Evolutionary conservation across 2,888 invertebrate genomes (phyloP).

Genomic region (Rhabditoides inermis): DNA sequence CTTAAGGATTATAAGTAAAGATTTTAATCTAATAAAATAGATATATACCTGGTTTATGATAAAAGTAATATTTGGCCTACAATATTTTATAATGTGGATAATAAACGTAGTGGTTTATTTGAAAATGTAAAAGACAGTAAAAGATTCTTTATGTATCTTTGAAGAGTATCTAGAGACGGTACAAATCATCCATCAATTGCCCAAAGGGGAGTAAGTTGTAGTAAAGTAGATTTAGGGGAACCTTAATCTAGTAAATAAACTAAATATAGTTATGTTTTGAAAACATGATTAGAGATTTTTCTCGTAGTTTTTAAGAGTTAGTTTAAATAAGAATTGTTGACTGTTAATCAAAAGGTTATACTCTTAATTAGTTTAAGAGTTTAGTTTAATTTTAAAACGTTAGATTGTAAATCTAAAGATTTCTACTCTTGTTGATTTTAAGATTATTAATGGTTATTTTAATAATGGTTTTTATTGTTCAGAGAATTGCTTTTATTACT

Average conservation of each 20-base stretch:
- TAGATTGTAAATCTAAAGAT: conserved; percentile 39
- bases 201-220: conserved; percentile 44
- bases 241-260: conserved; percentile 32
- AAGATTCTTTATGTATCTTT: conserved; percentile 32
- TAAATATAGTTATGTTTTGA: conserved; percentile 34
- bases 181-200: conserved; percentile 47
- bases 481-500: conserved; percentile 40
- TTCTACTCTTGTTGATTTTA: conserved; percentile 25
- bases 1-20: conserved; percentile 35
- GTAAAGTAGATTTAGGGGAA: conserved; percentile 45
- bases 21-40: conserved; percentile 36
- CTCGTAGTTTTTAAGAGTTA: conserved; percentile 33
- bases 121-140: conserved; percentile 42
- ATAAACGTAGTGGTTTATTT: conserved; percentile 16
- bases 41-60: conserved; percentile 39
- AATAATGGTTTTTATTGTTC: conserved; percentile 32
- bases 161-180: conserved; percentile 39
- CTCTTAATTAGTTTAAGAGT: conserved; percentile 28
- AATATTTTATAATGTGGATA: conserved; percentile 31
- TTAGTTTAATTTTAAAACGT: conserved; percentile 33
- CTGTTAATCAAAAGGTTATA: conserved; percentile 35
- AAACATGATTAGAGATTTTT: conserved; percentile 29
- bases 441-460: conserved; percentile 20
- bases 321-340: conserved; percentile 34
- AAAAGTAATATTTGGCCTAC: conserved; percentile 33